Base-by-base conservation (phyloP, 2,797 vertebrate species). In the Neosalanx taihuensis region DNA sequence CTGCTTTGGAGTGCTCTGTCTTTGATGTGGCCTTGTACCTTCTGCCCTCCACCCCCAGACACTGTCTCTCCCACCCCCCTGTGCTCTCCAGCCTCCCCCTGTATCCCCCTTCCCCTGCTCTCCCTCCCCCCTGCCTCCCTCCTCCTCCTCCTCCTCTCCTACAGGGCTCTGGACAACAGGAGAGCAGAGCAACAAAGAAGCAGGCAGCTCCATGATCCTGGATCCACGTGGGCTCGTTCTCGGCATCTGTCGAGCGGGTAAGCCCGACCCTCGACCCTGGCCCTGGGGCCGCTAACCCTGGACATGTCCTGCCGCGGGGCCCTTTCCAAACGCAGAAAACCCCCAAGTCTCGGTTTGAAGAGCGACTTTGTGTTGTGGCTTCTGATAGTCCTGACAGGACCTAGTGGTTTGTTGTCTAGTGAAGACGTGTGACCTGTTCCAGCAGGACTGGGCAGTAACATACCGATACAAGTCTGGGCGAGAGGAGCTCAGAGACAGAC, bases 181-280 rank as follows among this genome's bases (percentile, higher is more conserved):
- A 85, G 83, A 81, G 83, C 69, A 74, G 72, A 74, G 72, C 76
- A 23, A 33, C 71, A 73, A 82, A 90, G 87, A 89, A 89, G 56
- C 31, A 86, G 77, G 75, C 82, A 30, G 69, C 76, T 79, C 73
- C 80, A 66, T 56, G 81, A 17, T 13, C 29, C 29, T 74, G 80
- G 31, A 77, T 74, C 63, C 2, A 58, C 75, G 72, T 76, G 79
- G 20, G 75, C 63, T 76, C 13, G 72, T 74, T 67, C 75, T 73
- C 75, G 69, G 26, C 49, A 26, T 41, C 67, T 26, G 51, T 30
- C n/a, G 13, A 30, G 72, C 49, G 41, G 33, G 18, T 53, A 0
- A 29, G 15, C 17, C 58, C 51, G 18, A 41, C 18, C 20, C 1
- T 64, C 69, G 20, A 7, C 59, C 2, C 6, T 23, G 35, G 58